Evolutionary conservation across 30 jellyfish, hydroid and myxozoan species (phyloP).

Genomic region (Clytia hemisphaerica): DNA sequence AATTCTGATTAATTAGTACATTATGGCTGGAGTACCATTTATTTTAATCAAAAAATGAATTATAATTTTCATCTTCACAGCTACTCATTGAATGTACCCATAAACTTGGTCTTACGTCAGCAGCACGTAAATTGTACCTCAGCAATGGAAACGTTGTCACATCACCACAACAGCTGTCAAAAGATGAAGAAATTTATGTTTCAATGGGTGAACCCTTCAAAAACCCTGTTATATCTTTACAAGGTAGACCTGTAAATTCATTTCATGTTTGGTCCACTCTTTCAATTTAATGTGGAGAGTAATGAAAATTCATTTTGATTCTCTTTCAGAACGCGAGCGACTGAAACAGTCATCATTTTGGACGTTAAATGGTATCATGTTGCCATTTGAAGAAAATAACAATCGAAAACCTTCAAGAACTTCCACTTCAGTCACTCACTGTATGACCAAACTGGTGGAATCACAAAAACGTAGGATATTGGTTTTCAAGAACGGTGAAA

Average conservation of each 20-base stretch:
- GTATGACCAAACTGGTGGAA: slow-evolving; percentile 55
- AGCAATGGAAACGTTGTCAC: slow-evolving; percentile 49
- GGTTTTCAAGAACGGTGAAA: slow-evolving; percentile 66
- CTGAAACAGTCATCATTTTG: slow-evolving; percentile 45
- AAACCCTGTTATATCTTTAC: slow-evolving; percentile 39
- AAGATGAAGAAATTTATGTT: slow-evolving; percentile 56
- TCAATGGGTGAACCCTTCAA: slow-evolving; percentile 81
- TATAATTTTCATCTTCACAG: slow-evolving; percentile 12
- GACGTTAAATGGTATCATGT: slow-evolving; percentile 61
- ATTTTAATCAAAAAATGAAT: neutral
- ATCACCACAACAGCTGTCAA: slow-evolving; percentile 44
- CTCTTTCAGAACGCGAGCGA: slow-evolving; percentile 37
- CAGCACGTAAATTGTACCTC: slow-evolving; percentile 68
- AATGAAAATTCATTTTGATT: neutral
- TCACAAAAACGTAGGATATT: slow-evolving; percentile 31
- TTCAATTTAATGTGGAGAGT: neutral
- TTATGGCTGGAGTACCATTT: too few relatives aligned
- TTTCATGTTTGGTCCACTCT: too few relatives aligned
- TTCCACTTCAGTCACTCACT: slow-evolving; percentile 20
- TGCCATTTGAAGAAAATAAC: slow-evolving; percentile 22
- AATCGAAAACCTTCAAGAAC: slow-evolving; percentile 5
- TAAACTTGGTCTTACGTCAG: slow-evolving; percentile 62
- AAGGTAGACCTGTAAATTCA: too few relatives aligned
- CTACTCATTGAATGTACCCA: slow-evolving; percentile 66
- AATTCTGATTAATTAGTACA: too few relatives aligned